phyloP scores from a whole-genome alignment of 1,140 invertebrate genomes.

The Adelges cooleyi region DNA sequence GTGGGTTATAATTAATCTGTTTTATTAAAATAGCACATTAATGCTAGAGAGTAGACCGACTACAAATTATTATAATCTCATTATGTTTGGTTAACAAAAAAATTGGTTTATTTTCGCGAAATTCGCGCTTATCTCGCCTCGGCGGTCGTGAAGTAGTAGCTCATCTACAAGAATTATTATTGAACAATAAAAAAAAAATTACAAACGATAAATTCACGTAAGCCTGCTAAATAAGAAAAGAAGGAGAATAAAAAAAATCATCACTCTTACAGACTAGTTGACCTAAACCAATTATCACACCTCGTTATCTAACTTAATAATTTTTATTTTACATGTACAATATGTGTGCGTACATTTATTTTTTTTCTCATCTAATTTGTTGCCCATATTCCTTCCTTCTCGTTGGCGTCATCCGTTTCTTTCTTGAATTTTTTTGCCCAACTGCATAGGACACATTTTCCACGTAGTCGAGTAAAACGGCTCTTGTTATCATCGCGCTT shows the following conservation, averaged over 20 bases:
- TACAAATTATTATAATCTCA: too few species aligned
- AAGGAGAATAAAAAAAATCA: slow-evolving; percentile 7
- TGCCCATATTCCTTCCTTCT: neutral
- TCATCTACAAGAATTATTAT: slow-evolving; percentile 13
- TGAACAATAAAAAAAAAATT: neutral
- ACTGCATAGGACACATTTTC: too few species aligned
- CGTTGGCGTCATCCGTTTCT: too few species aligned
- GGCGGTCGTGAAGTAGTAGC: slow-evolving; percentile 1
- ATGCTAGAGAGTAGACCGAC: too few species aligned
- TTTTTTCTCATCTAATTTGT: slow-evolving; percentile 12
- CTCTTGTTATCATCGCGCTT: too few species aligned
- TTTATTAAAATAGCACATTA: too few species aligned
- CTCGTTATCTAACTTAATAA: slow-evolving; percentile 21
- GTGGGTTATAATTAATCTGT: too few species aligned
- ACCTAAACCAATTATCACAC: slow-evolving; percentile 20
- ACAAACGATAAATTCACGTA: slow-evolving; percentile 18
- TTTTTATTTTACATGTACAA: too few species aligned
- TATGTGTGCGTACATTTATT: too few species aligned
- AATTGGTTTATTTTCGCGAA: slow-evolving; percentile 15
- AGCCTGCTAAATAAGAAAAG: slow-evolving; percentile 9
- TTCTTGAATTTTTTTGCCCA: too few species aligned
- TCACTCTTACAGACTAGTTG: neutral
- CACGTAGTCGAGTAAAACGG: slow-evolving; percentile 12
- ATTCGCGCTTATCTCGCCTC: slow-evolving; percentile 5
- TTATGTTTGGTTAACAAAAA: too few species aligned